Evolutionary conservation across 2,113 vertebrate species (phyloP).

Genomic region (Salminus brasiliensis): DNA sequence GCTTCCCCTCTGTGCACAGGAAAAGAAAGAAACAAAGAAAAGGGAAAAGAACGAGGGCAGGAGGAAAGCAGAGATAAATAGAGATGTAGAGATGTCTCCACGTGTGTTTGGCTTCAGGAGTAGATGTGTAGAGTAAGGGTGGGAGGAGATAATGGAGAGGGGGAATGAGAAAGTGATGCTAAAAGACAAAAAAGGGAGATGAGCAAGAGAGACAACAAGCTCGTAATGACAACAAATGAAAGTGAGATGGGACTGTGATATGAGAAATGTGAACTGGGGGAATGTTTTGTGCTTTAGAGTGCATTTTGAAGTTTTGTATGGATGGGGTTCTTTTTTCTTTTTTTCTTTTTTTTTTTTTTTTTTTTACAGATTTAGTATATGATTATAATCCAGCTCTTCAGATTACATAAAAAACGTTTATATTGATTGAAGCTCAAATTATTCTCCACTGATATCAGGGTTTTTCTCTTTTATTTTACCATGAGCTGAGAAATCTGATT

Average conservation of each 20-base stretch:
- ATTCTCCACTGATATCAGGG: too few relatives aligned
- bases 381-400: too few relatives aligned
- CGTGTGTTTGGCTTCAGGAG: constrained; percentile 69
- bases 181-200: constrained; percentile 51
- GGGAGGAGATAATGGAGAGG: constrained; percentile 60
- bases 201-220: constrained; percentile 55
- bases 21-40: constrained; percentile 65
- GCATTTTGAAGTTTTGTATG: too few relatives aligned
- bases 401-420: too few relatives aligned
- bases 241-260: constrained; percentile 40
- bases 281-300: too few relatives aligned
- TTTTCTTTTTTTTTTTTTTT: too few relatives aligned
- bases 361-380: too few relatives aligned
- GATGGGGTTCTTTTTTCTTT: too few relatives aligned
- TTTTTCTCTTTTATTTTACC: too few relatives aligned
- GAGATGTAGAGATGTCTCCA: constrained; percentile 76
- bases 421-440: too few relatives aligned
- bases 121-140: constrained; percentile 63
- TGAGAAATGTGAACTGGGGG: background rate
- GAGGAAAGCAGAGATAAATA: constrained; percentile 70
- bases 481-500: too few relatives aligned
- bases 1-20: constrained; percentile 76
- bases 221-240: background rate
- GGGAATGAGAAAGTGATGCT: constrained; percentile 64
- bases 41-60: constrained; percentile 54